Evolutionary conservation across 2,113 vertebrate species (phyloP), one percentile per base, ranked within the genome.

Genomic region (Phalacrocorax brasilianus): DNA sequence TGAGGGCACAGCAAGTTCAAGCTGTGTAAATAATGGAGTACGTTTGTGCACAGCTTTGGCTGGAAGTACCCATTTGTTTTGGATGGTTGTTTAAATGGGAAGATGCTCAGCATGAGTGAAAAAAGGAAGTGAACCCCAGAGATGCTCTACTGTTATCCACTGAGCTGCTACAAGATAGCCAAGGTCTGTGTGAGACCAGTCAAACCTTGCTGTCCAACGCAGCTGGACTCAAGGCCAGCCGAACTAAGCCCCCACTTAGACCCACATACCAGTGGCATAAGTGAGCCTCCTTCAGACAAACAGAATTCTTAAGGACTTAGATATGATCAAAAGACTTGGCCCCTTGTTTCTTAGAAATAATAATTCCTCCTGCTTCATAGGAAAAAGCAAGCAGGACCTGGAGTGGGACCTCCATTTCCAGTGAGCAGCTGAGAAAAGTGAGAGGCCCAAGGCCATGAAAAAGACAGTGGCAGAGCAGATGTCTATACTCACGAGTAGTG

Each of bases 11-110:
- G 88, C 55, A 70, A 96, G 95, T 96, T 97, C 95, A 97, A 93
- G 93, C 93, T 96, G 79, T 79, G 63, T 96, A 97, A 97, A 97
- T 91, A 97, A 88, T 12, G 66, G 47, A 91, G 94, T 70, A 93
- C 94, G 82, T 90, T 93, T 95, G 86, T 91, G 89, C 88, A 91
- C 74, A 97, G 83, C 88, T 88, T 92, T 97, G 85, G 82, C 94
- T 96, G 78, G 78, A 96, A 91, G 80, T 79, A 72, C n/a, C 58
- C 88, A 72, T 92, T 96, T 96, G 87, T 96, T 97, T 96, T 89
- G 85, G 84, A 92, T 88, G 86, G 63, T 80, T 77, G 58, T 85
- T 93, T 93, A 95, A 93, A 95, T 82, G 71, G 81, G 87, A 96
- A 96, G 91, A 92, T 81, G 80, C 80, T 95, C 84, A 80, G 61